These are phyloP conservation scores for Temnothorax ravouxi DNA, from an alignment of 2,888 invertebrate species.

Conservation along the genomic window DNA sequence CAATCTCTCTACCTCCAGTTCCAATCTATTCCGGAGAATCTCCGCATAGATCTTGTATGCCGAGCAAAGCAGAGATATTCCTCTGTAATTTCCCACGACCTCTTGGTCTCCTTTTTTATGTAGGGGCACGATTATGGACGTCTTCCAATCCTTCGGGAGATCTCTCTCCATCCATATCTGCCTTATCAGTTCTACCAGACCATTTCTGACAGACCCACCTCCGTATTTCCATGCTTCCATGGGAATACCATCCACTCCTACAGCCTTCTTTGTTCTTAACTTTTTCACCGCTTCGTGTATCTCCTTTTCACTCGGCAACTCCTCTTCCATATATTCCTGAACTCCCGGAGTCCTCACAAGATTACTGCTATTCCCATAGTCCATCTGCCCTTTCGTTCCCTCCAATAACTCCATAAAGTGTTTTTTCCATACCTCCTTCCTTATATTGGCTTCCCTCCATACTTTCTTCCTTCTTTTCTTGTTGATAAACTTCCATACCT, in stretches of 20 bases:
- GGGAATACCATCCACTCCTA: background rate
- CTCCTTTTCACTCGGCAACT: too few relatives aligned
- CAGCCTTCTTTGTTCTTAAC: too few relatives aligned
- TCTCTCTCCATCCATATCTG: background rate
- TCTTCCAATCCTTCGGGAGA: background rate
- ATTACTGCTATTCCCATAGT: too few relatives aligned
- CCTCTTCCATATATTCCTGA: too few relatives aligned
- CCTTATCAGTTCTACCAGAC: background rate
- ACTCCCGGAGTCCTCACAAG: too few relatives aligned
- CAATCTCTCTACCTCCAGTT: background rate
- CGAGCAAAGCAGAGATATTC: constrained; percentile 4
- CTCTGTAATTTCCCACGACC: constrained; percentile 13
- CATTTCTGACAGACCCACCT: background rate
- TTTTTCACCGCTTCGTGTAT: too few relatives aligned
- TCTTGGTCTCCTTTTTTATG: background rate
- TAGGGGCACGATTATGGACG: background rate
- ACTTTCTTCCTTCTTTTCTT: too few relatives aligned
- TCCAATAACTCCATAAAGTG: too few relatives aligned
- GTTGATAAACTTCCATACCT: too few relatives aligned
- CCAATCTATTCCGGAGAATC: background rate
- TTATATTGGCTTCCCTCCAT: too few relatives aligned
- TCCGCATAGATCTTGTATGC: constrained; percentile 24
- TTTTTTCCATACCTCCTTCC: too few relatives aligned
- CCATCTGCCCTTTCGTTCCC: too few relatives aligned
- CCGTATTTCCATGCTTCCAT: background rate